A percentile compares a stretch with the other conserved stretches of the same genome.
Conservation (phyloP, 2,888 invertebrate species). For the Ellobium chinense region DNA sequence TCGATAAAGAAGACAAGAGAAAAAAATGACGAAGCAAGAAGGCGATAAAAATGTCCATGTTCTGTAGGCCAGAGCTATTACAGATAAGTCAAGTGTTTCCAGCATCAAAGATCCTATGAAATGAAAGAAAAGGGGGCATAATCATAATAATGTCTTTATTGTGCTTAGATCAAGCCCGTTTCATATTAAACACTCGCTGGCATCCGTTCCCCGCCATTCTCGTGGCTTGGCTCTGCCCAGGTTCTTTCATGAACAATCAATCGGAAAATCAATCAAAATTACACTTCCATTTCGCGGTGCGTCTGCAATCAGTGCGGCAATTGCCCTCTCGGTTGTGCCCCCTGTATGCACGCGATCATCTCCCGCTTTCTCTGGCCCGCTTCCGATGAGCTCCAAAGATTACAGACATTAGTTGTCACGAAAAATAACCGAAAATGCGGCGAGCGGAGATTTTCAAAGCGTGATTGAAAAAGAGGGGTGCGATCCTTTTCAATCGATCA, state of each 20-base stretch:
- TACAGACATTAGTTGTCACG: conserved; percentile 26
- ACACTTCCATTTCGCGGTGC: conserved; percentile 22
- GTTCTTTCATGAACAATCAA: conserved; percentile 4
- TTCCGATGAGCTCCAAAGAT: background rate
- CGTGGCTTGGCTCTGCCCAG: background rate
- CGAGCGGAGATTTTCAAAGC: conserved; percentile 16
- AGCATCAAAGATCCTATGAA: no score
- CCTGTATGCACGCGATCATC: conserved; percentile 17
- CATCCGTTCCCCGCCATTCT: no score
- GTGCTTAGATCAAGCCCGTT: no score
- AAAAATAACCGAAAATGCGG: conserved; percentile 30
- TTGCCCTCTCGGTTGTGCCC: background rate
- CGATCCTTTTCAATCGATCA: conserved; percentile 34
- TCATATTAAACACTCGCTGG: background rate
- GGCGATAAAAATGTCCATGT: no score
- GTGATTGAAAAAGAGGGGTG: conserved; percentile 16
- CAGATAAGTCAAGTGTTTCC: no score
- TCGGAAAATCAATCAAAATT: conserved; percentile 22
- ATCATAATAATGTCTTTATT: no score
- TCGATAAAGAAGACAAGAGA: no score
- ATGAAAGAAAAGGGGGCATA: no score
- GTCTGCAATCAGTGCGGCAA: conserved; percentile 26
- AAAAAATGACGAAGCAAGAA: no score
- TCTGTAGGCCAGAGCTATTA: no score
- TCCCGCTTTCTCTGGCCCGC: background rate